A percentile compares a stretch with the other conserved stretches of the same genome.
Evolutionary conservation across 2,888 invertebrate species (phyloP).

Genomic region (Rotaria socialis): DNA sequence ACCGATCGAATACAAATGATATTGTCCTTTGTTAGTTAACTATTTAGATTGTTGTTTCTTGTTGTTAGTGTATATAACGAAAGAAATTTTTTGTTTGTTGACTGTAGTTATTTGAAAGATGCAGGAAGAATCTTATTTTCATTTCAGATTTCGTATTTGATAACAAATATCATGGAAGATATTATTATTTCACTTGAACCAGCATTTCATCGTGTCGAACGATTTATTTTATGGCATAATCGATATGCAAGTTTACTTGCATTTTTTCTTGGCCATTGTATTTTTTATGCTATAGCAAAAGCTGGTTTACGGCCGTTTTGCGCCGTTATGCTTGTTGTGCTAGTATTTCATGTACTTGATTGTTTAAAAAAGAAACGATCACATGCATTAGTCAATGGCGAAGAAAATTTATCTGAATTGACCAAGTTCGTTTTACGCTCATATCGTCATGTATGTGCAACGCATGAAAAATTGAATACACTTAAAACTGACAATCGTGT

Average conservation of each 20-base stretch:
- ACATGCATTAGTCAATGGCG: neutral
- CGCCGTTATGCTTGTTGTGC: neutral
- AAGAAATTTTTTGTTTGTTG: neutral
- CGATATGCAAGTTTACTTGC: slow-evolving; percentile 27
- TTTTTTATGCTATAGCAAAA: neutral
- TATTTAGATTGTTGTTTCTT: neutral
- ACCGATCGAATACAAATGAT: neutral
- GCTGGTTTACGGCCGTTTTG: slow-evolving; percentile 37
- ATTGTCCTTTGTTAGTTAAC: neutral
- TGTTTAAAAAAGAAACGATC: slow-evolving; percentile 24
- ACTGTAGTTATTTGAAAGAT: slow-evolving; percentile 18
- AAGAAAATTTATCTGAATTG: slow-evolving; percentile 9
- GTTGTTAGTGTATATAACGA: neutral
- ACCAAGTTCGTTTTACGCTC: slow-evolving; percentile 15
- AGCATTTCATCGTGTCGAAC: slow-evolving; percentile 30
- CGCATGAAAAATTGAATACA: neutral
- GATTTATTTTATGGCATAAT: slow-evolving; percentile 15
- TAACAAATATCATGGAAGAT: neutral
- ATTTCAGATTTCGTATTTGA: neutral
- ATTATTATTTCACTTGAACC: slow-evolving; percentile 34
- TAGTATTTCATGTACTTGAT: slow-evolving; percentile 26
- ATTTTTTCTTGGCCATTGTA: neutral
- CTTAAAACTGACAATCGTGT: slow-evolving; percentile 9
- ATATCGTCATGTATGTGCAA: neutral
- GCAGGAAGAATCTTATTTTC: neutral